Percentiles rank a stretch among this genome's conserved stretches.
Conservation (phyloP, 2,113 vertebrate species). For the Myiozetetes cayanensis region DNA sequence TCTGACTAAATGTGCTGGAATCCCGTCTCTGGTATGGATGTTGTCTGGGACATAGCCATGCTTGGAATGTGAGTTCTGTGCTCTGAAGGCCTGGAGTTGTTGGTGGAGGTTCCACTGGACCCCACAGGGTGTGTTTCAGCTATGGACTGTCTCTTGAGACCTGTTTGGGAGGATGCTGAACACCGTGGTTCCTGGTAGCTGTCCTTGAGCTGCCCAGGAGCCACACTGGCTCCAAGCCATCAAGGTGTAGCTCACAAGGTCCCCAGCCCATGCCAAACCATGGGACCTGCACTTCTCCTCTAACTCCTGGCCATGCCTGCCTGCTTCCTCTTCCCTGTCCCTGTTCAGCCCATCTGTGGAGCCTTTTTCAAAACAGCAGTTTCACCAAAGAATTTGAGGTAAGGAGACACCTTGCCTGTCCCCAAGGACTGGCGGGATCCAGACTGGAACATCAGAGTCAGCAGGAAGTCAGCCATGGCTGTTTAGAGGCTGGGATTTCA, state of each 20-base stretch:
- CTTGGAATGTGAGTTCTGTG: background rate
- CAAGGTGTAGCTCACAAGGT: background rate
- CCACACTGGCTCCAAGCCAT: background rate
- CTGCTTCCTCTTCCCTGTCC: background rate
- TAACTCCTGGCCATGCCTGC: background rate
- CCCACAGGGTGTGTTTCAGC: rapidly evolving
- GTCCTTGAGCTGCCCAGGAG: background rate
- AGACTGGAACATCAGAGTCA: background rate
- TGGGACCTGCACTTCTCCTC: background rate
- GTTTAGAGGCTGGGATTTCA: background rate
- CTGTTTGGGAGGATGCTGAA: background rate
- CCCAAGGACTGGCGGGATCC: background rate
- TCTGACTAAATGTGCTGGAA: background rate
- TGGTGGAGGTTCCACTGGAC: background rate
- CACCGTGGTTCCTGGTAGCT: background rate
- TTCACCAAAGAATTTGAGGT: background rate
- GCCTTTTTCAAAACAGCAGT: background rate
- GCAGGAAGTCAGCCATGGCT: background rate
- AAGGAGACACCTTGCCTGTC: background rate
- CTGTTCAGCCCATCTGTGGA: background rate
- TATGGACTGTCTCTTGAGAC: background rate
- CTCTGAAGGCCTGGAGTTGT: background rate
- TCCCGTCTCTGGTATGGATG: rapidly evolving
- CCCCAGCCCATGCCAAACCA: background rate
- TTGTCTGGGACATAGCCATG: background rate